Percentiles rank a stretch among this genome's conserved stretches.
These are phyloP conservation scores for Monochamus saltuarius DNA, from an alignment of 1,140 invertebrate genomes.

Conservation along the genomic window DNA sequence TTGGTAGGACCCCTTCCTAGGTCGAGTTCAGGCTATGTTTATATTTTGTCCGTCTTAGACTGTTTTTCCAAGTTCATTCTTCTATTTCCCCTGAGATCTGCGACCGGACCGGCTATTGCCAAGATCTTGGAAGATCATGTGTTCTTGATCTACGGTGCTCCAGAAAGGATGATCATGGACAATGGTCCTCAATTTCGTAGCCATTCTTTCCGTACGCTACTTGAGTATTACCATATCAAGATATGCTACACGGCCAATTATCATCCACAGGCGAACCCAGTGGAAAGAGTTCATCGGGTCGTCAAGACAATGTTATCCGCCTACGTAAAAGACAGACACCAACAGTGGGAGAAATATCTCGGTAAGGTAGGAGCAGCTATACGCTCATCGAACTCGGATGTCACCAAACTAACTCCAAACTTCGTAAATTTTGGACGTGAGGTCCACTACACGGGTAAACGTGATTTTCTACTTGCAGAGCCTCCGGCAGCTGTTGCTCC, in stretches of 20 bases:
- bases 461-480: no score
- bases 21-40: constrained; percentile 4
- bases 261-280: constrained; percentile 26
- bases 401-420: no score
- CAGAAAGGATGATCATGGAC: constrained; percentile 11
- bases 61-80: constrained; percentile 20
- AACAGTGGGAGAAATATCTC: no score
- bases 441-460: no score
- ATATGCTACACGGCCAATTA: constrained; percentile 11
- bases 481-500: no score
- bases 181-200: constrained; percentile 8
- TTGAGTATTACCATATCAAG: constrained; percentile 5
- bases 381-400: no score
- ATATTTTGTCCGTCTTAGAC: constrained; percentile 17
- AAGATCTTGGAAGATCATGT: constrained; percentile 16
- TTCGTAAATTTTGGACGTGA: no score
- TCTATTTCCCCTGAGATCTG: constrained; percentile 16
- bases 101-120: constrained; percentile 3
- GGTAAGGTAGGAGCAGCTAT: no score
- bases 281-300: constrained; percentile 34
- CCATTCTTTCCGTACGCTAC: background rate
- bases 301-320: constrained; percentile 32
- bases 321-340: no score
- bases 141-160: constrained; percentile 28
- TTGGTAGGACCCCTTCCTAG: constrained; percentile 10